Evolutionary conservation across 2,888 invertebrate genomes (phyloP), one percentile per base, ranked within the genome.

Genomic region (Carabus problematicus): DNA sequence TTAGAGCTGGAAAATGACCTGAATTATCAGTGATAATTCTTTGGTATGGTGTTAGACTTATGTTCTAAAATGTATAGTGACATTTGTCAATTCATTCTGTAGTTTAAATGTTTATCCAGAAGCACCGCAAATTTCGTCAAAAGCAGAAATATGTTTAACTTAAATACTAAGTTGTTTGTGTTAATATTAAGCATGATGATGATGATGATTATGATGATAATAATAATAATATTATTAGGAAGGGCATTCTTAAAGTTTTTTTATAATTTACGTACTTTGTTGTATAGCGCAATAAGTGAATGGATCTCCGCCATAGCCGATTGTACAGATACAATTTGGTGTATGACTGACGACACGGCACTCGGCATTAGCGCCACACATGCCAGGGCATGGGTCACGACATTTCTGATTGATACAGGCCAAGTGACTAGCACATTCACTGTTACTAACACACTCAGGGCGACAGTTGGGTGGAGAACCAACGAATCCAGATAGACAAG

Each of bases 361-460:
- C 71, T 88, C 83, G 2, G 92, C 90, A 79, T 90, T 90, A 70
- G 87, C 80, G 12, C 91, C 92, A 76, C 93, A 93, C 7, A 87
- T 87, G 45, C 91, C 91, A 1, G 88, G 88, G 75, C 94, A 94
- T 1, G 94, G 94, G 81, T 94, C 91, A 73, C 85, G 84, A 78
- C 92, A 92, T 83, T 91, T 91, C 76, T 88, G 88, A 79, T 90
- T 88, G 18, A 89, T 85, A 76, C 93, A 93, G 9, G 92, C 91
- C 75, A 85, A 82, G 77, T 90, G 86, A 60, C 88, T 88, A 8
- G 89, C 82, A 78, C 94, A 94, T 78, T 94, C 94, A 1, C 90
- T 88, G 79, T 91, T 92, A 56, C 91, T 84, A 45, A 91, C 84
- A 78, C 94, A 94, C 82, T 94, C 93, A 0, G 92, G 92, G 72